These are phyloP conservation scores for Peromyscus californicus DNA, from an alignment of 2,113 vertebrate species.

Conservation along the genomic window DNA sequence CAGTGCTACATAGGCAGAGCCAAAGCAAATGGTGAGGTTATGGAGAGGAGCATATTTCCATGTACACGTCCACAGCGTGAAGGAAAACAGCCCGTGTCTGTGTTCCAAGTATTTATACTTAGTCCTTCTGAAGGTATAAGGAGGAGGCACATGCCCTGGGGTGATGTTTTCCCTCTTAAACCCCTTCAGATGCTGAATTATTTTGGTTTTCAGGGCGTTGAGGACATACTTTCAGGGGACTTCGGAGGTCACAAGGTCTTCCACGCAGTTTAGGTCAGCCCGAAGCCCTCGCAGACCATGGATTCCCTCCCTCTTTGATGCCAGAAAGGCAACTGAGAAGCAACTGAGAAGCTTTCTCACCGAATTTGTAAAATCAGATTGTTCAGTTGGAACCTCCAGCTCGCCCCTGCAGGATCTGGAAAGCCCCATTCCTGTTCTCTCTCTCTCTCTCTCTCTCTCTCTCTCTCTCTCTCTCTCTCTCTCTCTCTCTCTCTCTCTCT, in stretches of 20 bases:
- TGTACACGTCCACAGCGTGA: conserved; percentile 5
- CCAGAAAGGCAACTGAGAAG: conserved; percentile 80
- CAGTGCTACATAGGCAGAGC: conserved; percentile 75
- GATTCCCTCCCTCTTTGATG: conserved; percentile 74
- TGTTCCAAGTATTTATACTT: conserved; percentile 70
- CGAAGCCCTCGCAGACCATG: conserved; percentile 67
- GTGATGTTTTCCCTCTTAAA: conserved; percentile 76
- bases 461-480: too few species aligned
- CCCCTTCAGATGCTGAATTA: conserved; percentile 71
- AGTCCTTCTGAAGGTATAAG: conserved; percentile 55
- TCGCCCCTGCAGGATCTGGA: too few species aligned
- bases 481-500: too few species aligned
- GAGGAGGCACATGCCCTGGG: conserved; percentile 64
- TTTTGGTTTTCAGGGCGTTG: conserved; percentile 84
- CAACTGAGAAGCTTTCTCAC: conserved; percentile 65
- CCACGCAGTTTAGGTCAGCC: conserved; percentile 81
- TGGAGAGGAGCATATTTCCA: conserved; percentile 63
- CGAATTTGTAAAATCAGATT: not conserved
- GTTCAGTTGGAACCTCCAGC: too few species aligned
- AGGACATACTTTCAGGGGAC: conserved; percentile 77
- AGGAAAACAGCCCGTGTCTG: not conserved
- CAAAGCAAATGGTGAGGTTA: conserved; percentile 79
- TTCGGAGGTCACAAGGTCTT: conserved; percentile 20
- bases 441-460: too few species aligned
- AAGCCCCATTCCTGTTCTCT: too few species aligned